Conservation (phyloP, 2,797 vertebrate species). For the Takifugu ocellatus region DNA sequence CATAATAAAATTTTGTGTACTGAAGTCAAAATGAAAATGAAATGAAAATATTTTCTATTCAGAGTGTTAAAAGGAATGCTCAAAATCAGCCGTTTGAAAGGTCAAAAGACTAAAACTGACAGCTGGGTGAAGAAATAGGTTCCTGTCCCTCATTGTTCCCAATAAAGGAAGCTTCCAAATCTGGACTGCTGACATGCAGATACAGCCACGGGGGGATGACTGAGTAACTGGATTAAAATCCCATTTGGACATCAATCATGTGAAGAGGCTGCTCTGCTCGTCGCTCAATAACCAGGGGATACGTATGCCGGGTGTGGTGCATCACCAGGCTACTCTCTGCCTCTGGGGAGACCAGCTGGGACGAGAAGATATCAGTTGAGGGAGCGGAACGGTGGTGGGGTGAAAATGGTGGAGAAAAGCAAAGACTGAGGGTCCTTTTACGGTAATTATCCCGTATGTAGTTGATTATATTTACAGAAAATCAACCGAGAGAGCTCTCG, state of each 20-base stretch:
- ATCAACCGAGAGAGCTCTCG: neutral
- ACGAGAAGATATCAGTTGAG: constrained; percentile 60
- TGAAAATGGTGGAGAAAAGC: constrained; percentile 13
- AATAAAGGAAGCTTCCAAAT: constrained; percentile 54
- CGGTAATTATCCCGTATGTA: constrained; percentile 10
- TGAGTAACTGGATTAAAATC: constrained; percentile 75
- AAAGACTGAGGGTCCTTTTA: constrained; percentile 20
- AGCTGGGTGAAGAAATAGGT: constrained; percentile 35
- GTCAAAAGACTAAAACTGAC: constrained; percentile 19
- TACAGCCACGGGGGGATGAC: constrained; percentile 61
- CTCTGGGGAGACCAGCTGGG: constrained; percentile 63
- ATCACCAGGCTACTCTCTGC: constrained; percentile 59
- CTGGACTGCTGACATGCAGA: constrained; percentile 55
- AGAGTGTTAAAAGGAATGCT: neutral
- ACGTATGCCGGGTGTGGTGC: constrained; percentile 53
- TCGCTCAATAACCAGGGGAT: constrained; percentile 60
- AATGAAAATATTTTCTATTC: too few species aligned
- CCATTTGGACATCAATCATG: constrained; percentile 74
- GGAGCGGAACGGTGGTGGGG: constrained; percentile 29
- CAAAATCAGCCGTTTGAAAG: constrained; percentile 20
- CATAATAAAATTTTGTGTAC: too few species aligned
- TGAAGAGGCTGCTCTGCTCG: constrained; percentile 58
- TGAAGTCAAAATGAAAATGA: too few species aligned
- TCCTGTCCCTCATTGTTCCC: constrained; percentile 40
- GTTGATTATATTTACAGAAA: constrained; percentile 13